These are phyloP conservation scores for Hemitrygon akajei DNA, from an alignment of 2,797 vertebrate genomes.

Conservation along the genomic window DNA sequence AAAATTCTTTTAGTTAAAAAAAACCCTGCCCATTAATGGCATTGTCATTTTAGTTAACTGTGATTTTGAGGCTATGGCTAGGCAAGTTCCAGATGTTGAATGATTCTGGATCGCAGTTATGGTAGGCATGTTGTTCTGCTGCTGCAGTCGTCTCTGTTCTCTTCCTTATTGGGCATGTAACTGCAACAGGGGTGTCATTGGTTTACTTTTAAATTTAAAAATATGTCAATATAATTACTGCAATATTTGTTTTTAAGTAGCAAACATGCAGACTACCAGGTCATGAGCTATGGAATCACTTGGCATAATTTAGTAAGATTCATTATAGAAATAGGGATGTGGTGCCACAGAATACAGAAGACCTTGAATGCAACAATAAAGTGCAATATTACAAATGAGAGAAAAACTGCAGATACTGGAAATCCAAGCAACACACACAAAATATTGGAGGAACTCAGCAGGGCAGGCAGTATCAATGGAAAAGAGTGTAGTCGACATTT, in stretches of 20 bases:
- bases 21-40: neutral
- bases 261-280: neutral
- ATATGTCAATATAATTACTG: neutral
- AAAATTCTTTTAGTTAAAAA: neutral
- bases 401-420: no score
- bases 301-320: neutral
- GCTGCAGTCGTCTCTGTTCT: neutral
- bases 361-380: no score
- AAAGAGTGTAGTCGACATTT: no score
- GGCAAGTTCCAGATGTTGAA: neutral
- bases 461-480: no score
- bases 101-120: neutral
- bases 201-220: neutral
- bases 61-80: neutral
- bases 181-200: neutral
- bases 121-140: neutral
- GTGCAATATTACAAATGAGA: no score
- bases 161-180: neutral
- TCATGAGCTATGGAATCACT: no score
- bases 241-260: neutral
- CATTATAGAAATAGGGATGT: neutral
- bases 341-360: no score
- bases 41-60: neutral
- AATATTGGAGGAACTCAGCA: no score
- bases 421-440: no score